phyloP scores from a whole-genome alignment of 2,797 vertebrate species.

The Sebastes itinus region DNA sequence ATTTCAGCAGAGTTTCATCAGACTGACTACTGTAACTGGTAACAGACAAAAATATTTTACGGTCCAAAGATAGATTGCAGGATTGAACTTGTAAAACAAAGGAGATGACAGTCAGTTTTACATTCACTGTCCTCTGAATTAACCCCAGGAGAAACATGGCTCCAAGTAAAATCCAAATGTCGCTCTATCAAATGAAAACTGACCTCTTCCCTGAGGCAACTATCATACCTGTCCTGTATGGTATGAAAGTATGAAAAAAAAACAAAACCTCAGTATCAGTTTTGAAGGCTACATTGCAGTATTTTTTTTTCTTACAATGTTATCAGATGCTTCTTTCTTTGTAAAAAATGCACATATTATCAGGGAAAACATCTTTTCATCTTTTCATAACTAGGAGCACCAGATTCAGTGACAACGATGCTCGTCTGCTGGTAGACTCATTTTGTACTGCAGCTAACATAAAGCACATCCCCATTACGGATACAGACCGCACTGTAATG shows the following conservation, averaged over 20 bases:
- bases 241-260: not conserved
- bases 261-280: not conserved
- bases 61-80: conserved; percentile 15
- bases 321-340: not conserved
- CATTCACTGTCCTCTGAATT: conserved; percentile 35
- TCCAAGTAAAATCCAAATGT: conserved; percentile 23
- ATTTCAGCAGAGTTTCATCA: conserved; percentile 44
- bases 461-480: conserved; percentile 9
- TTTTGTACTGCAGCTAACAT: conserved; percentile 1
- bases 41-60: conserved; percentile 24
- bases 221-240: conserved; percentile 17
- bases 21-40: conserved; percentile 4
- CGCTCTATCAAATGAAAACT: conserved; percentile 38
- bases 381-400: not conserved
- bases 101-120: conserved; percentile 36
- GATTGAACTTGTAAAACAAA: conserved; percentile 25
- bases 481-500: conserved; percentile 14
- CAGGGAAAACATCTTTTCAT: not conserved
- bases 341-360: not conserved
- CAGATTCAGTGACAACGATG: not conserved
- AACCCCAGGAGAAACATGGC: conserved; percentile 21
- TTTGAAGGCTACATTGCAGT: not conserved
- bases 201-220: conserved; percentile 40
- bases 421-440: not conserved
- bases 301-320: not conserved